A percentile compares a stretch with the other conserved stretches of the same genome.
Evolutionary conservation across 2,797 vertebrate species (phyloP).

Genomic region (Muraenolepis orangiensis): DNA sequence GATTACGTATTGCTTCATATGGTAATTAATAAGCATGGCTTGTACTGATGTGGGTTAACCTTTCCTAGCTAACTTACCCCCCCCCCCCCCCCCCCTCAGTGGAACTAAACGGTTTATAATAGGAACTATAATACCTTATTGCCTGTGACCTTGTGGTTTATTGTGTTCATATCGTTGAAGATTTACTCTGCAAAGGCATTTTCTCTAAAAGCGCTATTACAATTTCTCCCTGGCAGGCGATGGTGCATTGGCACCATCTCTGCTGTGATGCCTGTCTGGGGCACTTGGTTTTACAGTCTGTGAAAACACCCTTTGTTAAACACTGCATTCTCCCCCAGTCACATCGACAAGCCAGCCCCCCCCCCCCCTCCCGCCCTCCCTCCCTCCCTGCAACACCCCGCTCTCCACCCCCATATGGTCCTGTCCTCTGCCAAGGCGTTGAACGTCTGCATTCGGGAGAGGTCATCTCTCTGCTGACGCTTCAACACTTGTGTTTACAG

Average conservation of each 20-base stretch:
- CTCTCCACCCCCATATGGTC: constrained; percentile 10
- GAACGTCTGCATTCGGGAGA: constrained; percentile 49
- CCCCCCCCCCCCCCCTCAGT: no score
- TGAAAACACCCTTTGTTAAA: constrained; percentile 74
- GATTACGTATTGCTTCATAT: background rate
- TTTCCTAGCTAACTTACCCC: constrained; percentile 8
- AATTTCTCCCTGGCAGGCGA: constrained; percentile 43
- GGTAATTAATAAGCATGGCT: background rate
- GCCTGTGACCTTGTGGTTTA: constrained; percentile 49
- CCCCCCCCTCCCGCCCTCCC: constrained; percentile 58
- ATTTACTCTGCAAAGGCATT: constrained; percentile 46
- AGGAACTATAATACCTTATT: constrained; percentile 55
- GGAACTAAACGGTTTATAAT: constrained; percentile 52
- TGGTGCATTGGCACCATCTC: constrained; percentile 54
- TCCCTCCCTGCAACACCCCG: constrained; percentile 45
- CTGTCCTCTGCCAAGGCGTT: constrained; percentile 47
- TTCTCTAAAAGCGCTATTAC: constrained; percentile 39
- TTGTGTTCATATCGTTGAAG: constrained; percentile 53
- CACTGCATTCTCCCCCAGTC: constrained; percentile 70
- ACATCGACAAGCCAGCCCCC: constrained; percentile 60
- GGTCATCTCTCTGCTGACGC: constrained; percentile 60
- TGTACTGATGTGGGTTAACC: constrained; percentile 17
- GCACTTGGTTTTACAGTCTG: constrained; percentile 71
- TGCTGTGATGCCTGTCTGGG: constrained; percentile 65
- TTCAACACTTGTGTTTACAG: constrained; percentile 49